A percentile compares a stretch with the other conserved stretches of the same genome.
Conservation (phyloP, 2,888 invertebrate species). For the Eristalis intricaria region DNA sequence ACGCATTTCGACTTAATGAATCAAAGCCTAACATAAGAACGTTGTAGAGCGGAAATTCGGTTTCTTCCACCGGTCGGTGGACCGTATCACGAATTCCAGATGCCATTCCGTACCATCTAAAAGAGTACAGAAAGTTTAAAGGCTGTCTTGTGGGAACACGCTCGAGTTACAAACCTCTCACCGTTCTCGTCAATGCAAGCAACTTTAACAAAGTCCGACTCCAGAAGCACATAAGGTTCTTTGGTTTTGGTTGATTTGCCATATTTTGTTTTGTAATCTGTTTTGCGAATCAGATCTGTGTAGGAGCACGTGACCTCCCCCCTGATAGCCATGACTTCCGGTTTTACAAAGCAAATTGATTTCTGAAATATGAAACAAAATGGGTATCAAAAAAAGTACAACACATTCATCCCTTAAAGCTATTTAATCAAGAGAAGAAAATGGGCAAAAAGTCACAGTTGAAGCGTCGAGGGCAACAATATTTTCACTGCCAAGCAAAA, state of each 20-base stretch:
- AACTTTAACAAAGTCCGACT: constrained; percentile 88
- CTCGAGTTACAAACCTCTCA: constrained; percentile 75
- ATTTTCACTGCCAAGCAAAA: no score
- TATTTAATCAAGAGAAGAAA: no score
- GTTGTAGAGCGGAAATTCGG: constrained; percentile 82
- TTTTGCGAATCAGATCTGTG: constrained; percentile 87
- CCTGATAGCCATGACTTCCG: constrained; percentile 77
- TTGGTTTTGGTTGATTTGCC: constrained; percentile 83
- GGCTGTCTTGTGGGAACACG: not conserved
- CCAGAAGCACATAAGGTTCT: constrained; percentile 84
- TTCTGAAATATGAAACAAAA: constrained; percentile 73
- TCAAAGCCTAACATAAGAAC: constrained; percentile 94
- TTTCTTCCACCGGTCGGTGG: constrained; percentile 72
- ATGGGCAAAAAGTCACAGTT: no score
- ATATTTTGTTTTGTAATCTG: constrained; percentile 84
- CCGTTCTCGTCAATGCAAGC: constrained; percentile 83
- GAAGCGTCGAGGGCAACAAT: no score
- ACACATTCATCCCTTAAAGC: no score
- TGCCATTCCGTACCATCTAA: constrained; percentile 86
- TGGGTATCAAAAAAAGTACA: not conserved
- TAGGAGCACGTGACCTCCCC: constrained; percentile 83
- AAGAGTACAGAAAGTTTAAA: not conserved
- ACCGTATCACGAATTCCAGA: constrained; percentile 83
- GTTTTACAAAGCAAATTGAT: constrained; percentile 80
- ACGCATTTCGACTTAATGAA: constrained; percentile 92